Conservation (phyloP, 1,140 invertebrate species). For the Caenorhabditis briggsae region DNA sequence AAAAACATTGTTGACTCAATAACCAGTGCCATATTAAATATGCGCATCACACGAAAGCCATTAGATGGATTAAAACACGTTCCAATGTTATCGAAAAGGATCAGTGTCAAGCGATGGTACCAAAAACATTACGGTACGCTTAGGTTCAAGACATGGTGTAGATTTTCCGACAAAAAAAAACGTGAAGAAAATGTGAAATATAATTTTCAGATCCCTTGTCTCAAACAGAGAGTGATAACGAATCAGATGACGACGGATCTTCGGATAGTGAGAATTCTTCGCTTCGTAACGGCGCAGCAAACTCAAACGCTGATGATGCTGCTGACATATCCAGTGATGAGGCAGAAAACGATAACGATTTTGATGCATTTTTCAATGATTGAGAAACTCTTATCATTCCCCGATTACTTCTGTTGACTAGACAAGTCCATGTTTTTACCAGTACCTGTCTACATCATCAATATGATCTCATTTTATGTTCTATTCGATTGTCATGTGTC, state of each 20-base stretch:
- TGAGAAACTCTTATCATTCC: not conserved
- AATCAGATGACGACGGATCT: slow-evolving; percentile 9
- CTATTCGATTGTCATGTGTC: too few relatives aligned
- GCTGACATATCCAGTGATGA: not conserved
- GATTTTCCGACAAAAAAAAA: too few relatives aligned
- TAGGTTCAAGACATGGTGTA: too few relatives aligned
- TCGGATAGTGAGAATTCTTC: slow-evolving; percentile 31
- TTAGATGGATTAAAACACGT: not conserved
- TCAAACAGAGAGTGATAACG: not conserved
- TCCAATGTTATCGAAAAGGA: slow-evolving; percentile 2
- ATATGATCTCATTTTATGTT: too few relatives aligned
- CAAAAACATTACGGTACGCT: slow-evolving; percentile 3
- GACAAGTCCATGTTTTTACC: too few relatives aligned
- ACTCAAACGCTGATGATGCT: not conserved
- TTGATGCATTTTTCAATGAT: slow-evolving; percentile 15
- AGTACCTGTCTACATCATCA: too few relatives aligned
- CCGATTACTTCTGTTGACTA: too few relatives aligned
- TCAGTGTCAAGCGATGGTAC: slow-evolving; percentile 13
- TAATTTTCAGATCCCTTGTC: not conserved
- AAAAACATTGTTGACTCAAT: not conserved
- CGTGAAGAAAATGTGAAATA: not conserved
- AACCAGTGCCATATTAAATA: not conserved
- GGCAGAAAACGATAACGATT: slow-evolving; percentile 9
- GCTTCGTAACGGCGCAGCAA: not conserved
- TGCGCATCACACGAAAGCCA: not conserved